Conservation (phyloP, 2,888 invertebrate genomes). For the Norana najaformis region DNA sequence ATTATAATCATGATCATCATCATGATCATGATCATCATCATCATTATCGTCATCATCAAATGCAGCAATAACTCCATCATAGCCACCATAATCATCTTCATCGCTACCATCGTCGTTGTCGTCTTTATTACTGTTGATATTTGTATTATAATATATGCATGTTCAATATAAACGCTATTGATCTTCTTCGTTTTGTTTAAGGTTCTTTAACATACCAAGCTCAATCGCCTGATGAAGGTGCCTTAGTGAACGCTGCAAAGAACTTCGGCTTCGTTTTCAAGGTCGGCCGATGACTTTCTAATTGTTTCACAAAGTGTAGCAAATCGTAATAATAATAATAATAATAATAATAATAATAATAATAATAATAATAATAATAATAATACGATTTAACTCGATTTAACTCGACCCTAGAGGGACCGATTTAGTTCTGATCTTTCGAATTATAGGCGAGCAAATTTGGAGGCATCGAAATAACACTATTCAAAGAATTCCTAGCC, state of each 20-base stretch:
- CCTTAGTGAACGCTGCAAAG: conserved; percentile 92
- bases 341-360: no score
- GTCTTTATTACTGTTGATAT: conserved; percentile 22
- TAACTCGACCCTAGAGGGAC: no score
- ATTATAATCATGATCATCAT: conserved; percentile 30
- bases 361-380: no score
- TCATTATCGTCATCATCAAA: conserved; percentile 28
- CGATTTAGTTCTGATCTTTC: no score
- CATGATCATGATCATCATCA: conserved; percentile 31
- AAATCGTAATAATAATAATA: background rate
- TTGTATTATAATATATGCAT: background rate
- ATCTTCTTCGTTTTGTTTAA: conserved; percentile 37
- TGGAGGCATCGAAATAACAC: no score
- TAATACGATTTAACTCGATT: no score
- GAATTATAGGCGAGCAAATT: no score
- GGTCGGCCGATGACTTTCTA: conserved; percentile 65
- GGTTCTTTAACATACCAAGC: conserved; percentile 70
- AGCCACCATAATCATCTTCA: conserved; percentile 25
- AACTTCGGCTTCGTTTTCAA: conserved; percentile 98
- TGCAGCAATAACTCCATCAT: conserved; percentile 29
- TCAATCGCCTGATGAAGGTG: conserved; percentile 96
- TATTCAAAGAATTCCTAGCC: no score
- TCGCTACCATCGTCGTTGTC: conserved; percentile 28
- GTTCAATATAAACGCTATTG: background rate
- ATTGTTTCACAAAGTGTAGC: background rate